Evolutionary conservation across 2,888 invertebrate species (phyloP), one percentile per base, ranked within the genome.

Genomic region (Odontomyia ornata): DNA sequence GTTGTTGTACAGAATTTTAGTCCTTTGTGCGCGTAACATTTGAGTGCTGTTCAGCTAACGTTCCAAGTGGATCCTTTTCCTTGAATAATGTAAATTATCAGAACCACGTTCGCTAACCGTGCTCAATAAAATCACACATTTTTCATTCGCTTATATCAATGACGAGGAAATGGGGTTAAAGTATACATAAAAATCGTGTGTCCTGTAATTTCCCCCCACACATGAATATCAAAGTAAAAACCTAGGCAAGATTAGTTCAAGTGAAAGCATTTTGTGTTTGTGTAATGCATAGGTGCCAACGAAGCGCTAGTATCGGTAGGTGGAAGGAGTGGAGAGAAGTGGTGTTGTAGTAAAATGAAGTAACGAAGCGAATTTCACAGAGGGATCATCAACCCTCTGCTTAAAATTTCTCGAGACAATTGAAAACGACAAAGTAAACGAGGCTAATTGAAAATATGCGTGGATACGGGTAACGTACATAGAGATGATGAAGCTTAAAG

Each of bases 381-480:
- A 28, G 65, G 65, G 28, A 36, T 65, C 65, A 65, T 18, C 36
- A 36, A 3, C 36, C 36, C 9, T 9, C 36, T 3, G n/a, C 62
- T 36, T 5, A 18, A 30, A 30, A 65, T 36, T n/a, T n/a, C 25
- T 65, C 15, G 36, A 5, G 25, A 62, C 62, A 13, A 9, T 62
- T 27, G 62, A 13, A 62, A 62, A 62, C 27, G 62, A 36, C 36
- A 36, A 25, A 25, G 43, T 21, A 65, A 36, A 65, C 30, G 18
- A 65, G 27, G 18, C 28, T 30, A 36, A 36, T 65, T 65, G 65
- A 15, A 36, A 30, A 28, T 15, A 65, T 65, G n/a, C 36, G 18
- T 36, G 52, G 13, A 52, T 52, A 52, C 52, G 52, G 52, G 15
- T 52, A 52, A 52, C 52, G 62, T 62, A 60, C 13, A n/a, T n/a